Evolutionary conservation across 2,113 vertebrate species (phyloP).

Genomic region (Poeciliopsis retropinna): DNA sequence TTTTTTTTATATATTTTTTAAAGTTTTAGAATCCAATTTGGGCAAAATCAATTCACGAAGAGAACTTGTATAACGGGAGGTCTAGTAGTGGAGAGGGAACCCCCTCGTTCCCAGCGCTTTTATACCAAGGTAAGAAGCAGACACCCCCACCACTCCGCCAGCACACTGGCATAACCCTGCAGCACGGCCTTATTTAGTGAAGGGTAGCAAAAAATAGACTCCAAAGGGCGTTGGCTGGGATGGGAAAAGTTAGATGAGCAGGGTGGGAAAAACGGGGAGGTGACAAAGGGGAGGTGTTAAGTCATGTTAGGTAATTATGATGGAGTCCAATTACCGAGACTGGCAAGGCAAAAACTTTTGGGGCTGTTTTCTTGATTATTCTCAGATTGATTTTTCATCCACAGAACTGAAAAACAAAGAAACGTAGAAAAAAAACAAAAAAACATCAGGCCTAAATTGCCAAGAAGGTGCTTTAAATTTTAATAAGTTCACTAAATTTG

Average conservation of each 20-base stretch:
- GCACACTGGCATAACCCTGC: conserved; percentile 47
- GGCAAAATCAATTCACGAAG: neutral
- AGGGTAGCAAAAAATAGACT: conserved; percentile 95
- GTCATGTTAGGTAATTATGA: conserved; percentile 42
- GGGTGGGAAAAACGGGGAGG: conserved; percentile 26
- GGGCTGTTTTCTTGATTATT: conserved; percentile 44
- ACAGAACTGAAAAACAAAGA: neutral
- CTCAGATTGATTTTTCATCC: conserved; percentile 28
- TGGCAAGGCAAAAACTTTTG: conserved; percentile 51
- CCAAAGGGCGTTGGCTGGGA: conserved; percentile 78
- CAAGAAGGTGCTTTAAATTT: neutral
- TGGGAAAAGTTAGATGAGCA: conserved; percentile 40
- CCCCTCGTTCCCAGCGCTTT: conserved; percentile 86
- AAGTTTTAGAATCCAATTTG: conserved; percentile 9
- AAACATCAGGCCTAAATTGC: too few species aligned
- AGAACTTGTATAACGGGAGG: conserved; percentile 1
- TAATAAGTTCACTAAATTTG: neutral
- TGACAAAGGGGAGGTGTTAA: conserved; percentile 19
- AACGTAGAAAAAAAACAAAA: neutral
- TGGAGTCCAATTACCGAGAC: conserved; percentile 68
- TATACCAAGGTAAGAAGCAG: conserved; percentile 88
- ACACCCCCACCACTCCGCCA: conserved; percentile 69
- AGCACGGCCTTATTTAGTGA: conserved; percentile 97
- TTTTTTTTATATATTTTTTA: neutral
- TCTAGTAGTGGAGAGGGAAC: conserved; percentile 66